phyloP scores from a whole-genome alignment of 92 coral and sea anemone genomes.

The Heteractis magnifica region DNA sequence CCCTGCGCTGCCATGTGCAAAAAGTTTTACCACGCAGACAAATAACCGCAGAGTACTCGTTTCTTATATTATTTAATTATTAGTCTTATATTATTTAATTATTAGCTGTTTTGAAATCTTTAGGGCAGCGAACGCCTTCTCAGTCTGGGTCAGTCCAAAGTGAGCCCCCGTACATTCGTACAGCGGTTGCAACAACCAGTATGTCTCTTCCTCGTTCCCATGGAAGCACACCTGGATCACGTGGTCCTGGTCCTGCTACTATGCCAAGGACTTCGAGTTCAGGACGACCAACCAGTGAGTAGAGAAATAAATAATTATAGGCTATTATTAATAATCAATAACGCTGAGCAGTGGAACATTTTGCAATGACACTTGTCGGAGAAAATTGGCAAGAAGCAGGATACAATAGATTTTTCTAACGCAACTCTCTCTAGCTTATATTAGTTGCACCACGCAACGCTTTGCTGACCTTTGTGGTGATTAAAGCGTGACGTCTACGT shows the following conservation, averaged over 20 bases:
- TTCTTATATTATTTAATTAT: no score
- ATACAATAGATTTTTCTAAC: no score
- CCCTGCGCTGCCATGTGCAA: neutral
- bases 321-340: no score
- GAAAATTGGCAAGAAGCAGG: no score
- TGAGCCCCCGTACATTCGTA: conserved; percentile 52
- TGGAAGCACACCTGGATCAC: conserved; percentile 40
- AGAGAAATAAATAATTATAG: neutral
- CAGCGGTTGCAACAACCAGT: conserved; percentile 62
- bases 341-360: no score
- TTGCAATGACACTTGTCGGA: no score
- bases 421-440: no score
- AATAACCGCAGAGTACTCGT: neutral
- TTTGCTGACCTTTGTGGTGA: no score
- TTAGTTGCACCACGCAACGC: no score
- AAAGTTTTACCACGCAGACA: neutral
- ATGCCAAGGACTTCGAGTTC: conserved; percentile 78
- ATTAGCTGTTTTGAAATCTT: neutral
- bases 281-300: conserved; percentile 84
- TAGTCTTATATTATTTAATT: neutral
- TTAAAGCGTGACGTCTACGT: no score
- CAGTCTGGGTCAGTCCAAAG: conserved; percentile 67
- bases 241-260: conserved; percentile 55
- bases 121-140: conserved; percentile 72
- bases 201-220: conserved; percentile 82